A percentile compares a stretch with the other conserved stretches of the same genome.
Conservation (phyloP, 1,140 invertebrate genomes). For the Eueides isabella region DNA sequence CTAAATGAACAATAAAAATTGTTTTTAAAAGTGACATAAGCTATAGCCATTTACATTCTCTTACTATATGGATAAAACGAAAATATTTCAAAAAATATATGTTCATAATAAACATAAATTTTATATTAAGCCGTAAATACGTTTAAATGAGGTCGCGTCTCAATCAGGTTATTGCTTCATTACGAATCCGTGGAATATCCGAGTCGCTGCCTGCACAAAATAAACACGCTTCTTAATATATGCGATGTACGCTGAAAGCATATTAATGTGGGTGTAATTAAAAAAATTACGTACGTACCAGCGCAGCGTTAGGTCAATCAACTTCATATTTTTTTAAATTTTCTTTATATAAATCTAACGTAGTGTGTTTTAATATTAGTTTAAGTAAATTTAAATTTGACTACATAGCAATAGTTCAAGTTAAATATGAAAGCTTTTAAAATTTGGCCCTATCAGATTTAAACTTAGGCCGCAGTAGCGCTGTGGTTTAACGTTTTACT, state of each 20-base stretch:
- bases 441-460: no score
- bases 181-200: slow-evolving; percentile 21
- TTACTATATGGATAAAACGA: not conserved
- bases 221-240: slow-evolving; percentile 13
- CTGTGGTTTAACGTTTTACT: no score
- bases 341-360: no score
- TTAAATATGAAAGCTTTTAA: no score
- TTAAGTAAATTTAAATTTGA: no score
- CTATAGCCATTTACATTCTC: not conserved
- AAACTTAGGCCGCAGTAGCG: no score
- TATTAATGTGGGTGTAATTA: slow-evolving; percentile 11
- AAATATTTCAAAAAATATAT: not conserved
- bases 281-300: not conserved
- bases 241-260: slow-evolving; percentile 14
- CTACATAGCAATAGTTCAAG: no score
- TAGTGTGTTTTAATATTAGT: no score
- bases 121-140: slow-evolving; percentile 19
- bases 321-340: not conserved
- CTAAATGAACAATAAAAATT: no score
- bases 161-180: slow-evolving; percentile 28
- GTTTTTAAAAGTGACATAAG: no score
- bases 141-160: slow-evolving; percentile 27
- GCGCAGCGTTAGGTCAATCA: not conserved
- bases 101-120: slow-evolving; percentile 18
- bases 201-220: slow-evolving; percentile 6